phyloP scores from a whole-genome alignment of 2,888 invertebrate species.

The Chymomyza procnemis region DNA sequence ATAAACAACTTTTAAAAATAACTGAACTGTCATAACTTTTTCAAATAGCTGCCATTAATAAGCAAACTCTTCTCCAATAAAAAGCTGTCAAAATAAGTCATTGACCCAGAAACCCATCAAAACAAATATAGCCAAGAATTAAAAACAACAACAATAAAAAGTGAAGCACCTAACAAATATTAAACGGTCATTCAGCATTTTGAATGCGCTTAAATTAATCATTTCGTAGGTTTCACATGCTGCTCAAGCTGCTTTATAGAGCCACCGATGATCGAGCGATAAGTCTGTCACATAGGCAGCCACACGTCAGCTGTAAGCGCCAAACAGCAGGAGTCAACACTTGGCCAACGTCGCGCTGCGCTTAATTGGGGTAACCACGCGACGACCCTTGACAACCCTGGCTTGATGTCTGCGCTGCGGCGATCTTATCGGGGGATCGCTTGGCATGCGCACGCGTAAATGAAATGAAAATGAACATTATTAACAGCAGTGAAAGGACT shows the following conservation, averaged over 20 bases:
- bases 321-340: slow-evolving; percentile 74
- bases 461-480: slow-evolving; percentile 77
- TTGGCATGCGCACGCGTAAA: slow-evolving; percentile 64
- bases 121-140: neutral
- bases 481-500: slow-evolving; percentile 47
- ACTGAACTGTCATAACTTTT: too few relatives aligned
- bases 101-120: slow-evolving; percentile 22
- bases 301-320: slow-evolving; percentile 77
- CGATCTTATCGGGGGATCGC: slow-evolving; percentile 51
- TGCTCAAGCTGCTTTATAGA: slow-evolving; percentile 1
- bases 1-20: too few relatives aligned
- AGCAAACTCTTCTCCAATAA: slow-evolving; percentile 49
- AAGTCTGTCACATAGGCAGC: slow-evolving; percentile 71
- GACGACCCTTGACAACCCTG: slow-evolving; percentile 46
- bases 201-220: slow-evolving; percentile 64
- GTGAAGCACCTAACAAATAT: slow-evolving; percentile 33
- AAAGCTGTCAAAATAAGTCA: slow-evolving; percentile 25
- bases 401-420: neutral
- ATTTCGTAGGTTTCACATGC: slow-evolving; percentile 26
- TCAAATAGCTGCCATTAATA: slow-evolving; percentile 55
- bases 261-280: slow-evolving; percentile 72
- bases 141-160: too few relatives aligned
- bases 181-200: slow-evolving; percentile 76
- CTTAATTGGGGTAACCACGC: slow-evolving; percentile 46
- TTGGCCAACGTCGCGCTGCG: slow-evolving; percentile 36